Conservation (phyloP, 1,140 invertebrate genomes). For the Bombus waltoni region DNA sequence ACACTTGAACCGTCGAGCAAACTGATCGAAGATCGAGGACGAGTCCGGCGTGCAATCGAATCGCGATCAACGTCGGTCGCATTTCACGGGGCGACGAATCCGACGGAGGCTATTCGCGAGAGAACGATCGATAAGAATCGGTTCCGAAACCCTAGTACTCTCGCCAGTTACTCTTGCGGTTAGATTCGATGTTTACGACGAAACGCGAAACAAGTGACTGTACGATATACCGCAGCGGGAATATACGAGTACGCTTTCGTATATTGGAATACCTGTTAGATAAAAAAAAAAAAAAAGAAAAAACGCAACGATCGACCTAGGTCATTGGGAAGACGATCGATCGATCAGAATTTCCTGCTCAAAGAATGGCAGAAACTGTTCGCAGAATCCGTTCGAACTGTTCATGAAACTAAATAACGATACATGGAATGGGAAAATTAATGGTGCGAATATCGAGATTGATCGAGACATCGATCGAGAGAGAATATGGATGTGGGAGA, state of each 20-base stretch:
- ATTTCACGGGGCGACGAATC: conserved; percentile 38
- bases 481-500: too few relatives aligned
- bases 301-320: background rate
- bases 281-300: too few relatives aligned
- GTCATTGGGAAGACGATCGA: background rate
- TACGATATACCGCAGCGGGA: background rate
- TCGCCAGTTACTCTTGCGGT: background rate
- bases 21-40: conserved; percentile 11
- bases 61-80: conserved; percentile 59
- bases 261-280: too few relatives aligned
- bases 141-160: conserved; percentile 30
- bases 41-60: conserved; percentile 41
- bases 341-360: background rate
- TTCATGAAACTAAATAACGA: background rate
- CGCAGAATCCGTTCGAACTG: too few relatives aligned
- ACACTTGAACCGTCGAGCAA: conserved; percentile 12
- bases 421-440: too few relatives aligned
- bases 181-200: background rate
- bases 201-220: background rate
- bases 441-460: too few relatives aligned
- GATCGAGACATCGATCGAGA: too few relatives aligned
- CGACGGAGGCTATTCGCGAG: background rate
- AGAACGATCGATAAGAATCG: conserved; percentile 49
- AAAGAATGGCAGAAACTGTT: too few relatives aligned
- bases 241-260: background rate